A percentile compares a stretch with the other conserved stretches of the same genome.
These are phyloP conservation scores for Drosophila saltans DNA, from an alignment of 1,140 invertebrate genomes.

Conservation along the genomic window DNA sequence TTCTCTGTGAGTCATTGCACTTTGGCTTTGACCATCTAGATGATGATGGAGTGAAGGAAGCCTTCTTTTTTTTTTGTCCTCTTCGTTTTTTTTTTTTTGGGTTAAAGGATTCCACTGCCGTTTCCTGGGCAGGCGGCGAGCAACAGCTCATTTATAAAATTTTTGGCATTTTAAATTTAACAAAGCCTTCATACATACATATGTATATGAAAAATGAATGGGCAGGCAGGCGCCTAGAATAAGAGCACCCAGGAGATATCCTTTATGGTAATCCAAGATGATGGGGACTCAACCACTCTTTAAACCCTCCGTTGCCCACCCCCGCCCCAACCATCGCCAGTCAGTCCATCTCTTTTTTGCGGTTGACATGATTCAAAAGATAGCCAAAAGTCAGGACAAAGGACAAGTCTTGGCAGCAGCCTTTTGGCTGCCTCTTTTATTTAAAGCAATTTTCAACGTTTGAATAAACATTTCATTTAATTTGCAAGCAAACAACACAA, in stretches of 20 bases:
- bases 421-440: conserved; percentile 53
- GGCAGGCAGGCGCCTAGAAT: conserved; percentile 51
- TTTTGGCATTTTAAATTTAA: conserved; percentile 69
- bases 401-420: conserved; percentile 59
- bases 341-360: conserved; percentile 53
- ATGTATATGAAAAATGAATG: conserved; percentile 73
- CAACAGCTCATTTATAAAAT: conserved; percentile 75
- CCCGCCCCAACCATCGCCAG: background rate
- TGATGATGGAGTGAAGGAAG: conserved; percentile 16
- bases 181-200: conserved; percentile 43
- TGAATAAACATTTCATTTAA: conserved; percentile 82
- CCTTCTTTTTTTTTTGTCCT: conserved; percentile 22
- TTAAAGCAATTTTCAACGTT: conserved; percentile 77
- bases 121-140: conserved; percentile 31
- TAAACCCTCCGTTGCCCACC: too few species aligned
- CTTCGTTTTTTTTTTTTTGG: background rate
- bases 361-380: conserved; percentile 80
- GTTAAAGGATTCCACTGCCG: conserved; percentile 3
- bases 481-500: conserved; percentile 71
- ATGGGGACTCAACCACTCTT: background rate
- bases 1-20: conserved; percentile 66
- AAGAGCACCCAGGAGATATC: conserved; percentile 35
- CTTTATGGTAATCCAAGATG: conserved; percentile 81
- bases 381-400: conserved; percentile 71
- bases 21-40: conserved; percentile 80